Base-by-base conservation (phyloP, 2,797 vertebrate genomes). In the Anguilla megastoma region DNA sequence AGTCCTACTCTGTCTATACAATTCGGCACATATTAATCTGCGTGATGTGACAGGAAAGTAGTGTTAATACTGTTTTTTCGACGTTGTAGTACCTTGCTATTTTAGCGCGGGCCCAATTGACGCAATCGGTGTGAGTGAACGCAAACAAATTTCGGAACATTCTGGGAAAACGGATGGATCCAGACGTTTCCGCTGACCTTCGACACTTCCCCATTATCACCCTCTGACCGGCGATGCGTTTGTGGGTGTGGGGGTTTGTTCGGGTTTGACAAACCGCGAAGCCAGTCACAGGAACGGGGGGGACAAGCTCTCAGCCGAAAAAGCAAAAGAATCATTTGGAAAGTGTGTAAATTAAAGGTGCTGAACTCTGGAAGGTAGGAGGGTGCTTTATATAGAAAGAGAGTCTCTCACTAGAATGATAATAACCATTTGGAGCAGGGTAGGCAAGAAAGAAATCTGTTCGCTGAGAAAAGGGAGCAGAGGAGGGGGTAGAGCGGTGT, bases 331-430 rank as follows among this genome's bases (percentile, higher is more conserved):
- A 83, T 27, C 50, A 41, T 58, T 36, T 8, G 9, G 52, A 21
- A 48, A 48, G 6, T 60, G 71, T 58, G 74, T 54, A 82, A 79
- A 88, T 86, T 79, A 80, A 45, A 80, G 66, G 69, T 63, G 56
- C 74, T 85, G 84, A 85, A 54, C 56, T 30, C 18, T 33, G 36
- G 33, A 41, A 58, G 56, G 58, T 63, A 36, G 54, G 52, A 27
- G 9, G 12, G 21, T 6, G 2, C 30, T 33, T 21, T 58, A 63
- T 27, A 36, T 52, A 41, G 56, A 58, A 85, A 21, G 41, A 56
- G 16, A 9, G 76, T 80, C 16, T 30, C 16, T 80, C 24, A 45
- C 2, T 36, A 45, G 36, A n/a, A 60, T 33, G 58, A 63, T 45
- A 54, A 58, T 85, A 33, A 60, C 30, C 21, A 45, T 41, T 36